phyloP scores from a whole-genome alignment of 1,140 invertebrate species.

The Drosophila ficusphila region DNA sequence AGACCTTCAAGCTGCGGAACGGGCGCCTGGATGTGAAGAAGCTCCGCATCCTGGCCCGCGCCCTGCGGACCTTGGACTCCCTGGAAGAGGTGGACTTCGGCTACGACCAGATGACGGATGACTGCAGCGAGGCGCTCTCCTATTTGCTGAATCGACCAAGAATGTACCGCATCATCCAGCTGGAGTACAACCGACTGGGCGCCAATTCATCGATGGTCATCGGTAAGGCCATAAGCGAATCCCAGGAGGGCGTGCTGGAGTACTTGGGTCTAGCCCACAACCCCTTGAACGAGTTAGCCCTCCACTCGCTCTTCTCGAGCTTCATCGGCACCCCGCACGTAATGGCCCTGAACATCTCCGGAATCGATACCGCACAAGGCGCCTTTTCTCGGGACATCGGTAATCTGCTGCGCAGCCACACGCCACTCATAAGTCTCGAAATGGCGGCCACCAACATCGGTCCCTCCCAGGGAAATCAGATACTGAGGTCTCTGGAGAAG shows the following conservation, averaged over 20 bases:
- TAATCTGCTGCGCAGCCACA: slow-evolving; percentile 35
- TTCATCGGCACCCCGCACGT: slow-evolving; percentile 36
- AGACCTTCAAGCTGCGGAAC: slow-evolving; percentile 51
- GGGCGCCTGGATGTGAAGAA: slow-evolving; percentile 35
- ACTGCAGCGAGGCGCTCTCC: slow-evolving; percentile 34
- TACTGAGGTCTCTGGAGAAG: slow-evolving; percentile 37
- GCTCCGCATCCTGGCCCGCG: slow-evolving; percentile 33
- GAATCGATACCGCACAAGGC: background rate
- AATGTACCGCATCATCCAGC: slow-evolving; percentile 33
- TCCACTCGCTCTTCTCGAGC: slow-evolving; percentile 13
- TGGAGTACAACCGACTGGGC: slow-evolving; percentile 53
- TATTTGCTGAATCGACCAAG: slow-evolving; percentile 22
- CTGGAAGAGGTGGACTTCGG: slow-evolving; percentile 58
- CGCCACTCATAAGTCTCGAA: slow-evolving; percentile 36
- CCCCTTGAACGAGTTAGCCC: slow-evolving; percentile 15
- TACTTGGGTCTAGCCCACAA: slow-evolving; percentile 62
- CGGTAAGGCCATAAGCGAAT: background rate
- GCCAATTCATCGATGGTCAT: slow-evolving; percentile 1
- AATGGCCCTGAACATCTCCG: slow-evolving; percentile 29
- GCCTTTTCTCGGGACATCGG: background rate
- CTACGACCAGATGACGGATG: slow-evolving; percentile 44
- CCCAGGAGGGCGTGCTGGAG: slow-evolving; percentile 12
- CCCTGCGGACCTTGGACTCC: slow-evolving; percentile 10
- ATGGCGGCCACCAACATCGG: slow-evolving; percentile 44
- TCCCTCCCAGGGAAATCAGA: background rate